Percentiles rank a stretch among this genome's conserved stretches.
phyloP scores from a whole-genome alignment of 2,888 invertebrate genomes.

The Drosophila sordidapex region DNA sequence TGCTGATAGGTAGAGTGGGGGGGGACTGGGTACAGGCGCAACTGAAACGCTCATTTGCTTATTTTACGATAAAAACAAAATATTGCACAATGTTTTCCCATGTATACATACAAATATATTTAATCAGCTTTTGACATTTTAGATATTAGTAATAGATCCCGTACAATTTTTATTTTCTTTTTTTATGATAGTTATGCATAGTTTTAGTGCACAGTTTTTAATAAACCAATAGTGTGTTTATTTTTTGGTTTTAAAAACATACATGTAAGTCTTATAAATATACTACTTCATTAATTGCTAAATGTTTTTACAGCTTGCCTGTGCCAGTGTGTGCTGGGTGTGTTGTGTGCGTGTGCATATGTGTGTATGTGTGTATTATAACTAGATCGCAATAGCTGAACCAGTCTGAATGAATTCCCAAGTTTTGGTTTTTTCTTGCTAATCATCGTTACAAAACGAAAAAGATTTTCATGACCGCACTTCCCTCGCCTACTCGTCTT shows the following conservation, averaged over 20 bases:
- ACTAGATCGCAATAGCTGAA: constrained; percentile 38
- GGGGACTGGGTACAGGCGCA: constrained; percentile 7
- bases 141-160: constrained; percentile 23
- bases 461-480: constrained; percentile 7
- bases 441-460: constrained; percentile 42
- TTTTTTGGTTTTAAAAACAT: constrained; percentile 32
- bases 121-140: constrained; percentile 26
- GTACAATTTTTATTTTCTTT: constrained; percentile 4
- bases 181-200: constrained; percentile 21
- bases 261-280: constrained; percentile 48
- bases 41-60: constrained; percentile 3
- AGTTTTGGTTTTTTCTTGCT: constrained; percentile 32
- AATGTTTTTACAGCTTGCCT: constrained; percentile 49
- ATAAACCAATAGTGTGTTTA: constrained; percentile 29
- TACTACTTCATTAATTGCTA: constrained; percentile 37
- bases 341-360: constrained; percentile 3
- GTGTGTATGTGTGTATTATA: constrained; percentile 21
- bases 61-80: constrained; percentile 16
- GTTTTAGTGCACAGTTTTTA: constrained; percentile 31
- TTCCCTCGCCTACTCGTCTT: constrained; percentile 35
- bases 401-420: constrained; percentile 11
- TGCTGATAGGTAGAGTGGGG: too few relatives aligned
- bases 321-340: constrained; percentile 18
- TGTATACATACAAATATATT: constrained; percentile 31
- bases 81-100: constrained; percentile 16